Evolutionary conservation across 2,797 vertebrate genomes (phyloP).

Genomic region (Emydoidea blandingii): DNA sequence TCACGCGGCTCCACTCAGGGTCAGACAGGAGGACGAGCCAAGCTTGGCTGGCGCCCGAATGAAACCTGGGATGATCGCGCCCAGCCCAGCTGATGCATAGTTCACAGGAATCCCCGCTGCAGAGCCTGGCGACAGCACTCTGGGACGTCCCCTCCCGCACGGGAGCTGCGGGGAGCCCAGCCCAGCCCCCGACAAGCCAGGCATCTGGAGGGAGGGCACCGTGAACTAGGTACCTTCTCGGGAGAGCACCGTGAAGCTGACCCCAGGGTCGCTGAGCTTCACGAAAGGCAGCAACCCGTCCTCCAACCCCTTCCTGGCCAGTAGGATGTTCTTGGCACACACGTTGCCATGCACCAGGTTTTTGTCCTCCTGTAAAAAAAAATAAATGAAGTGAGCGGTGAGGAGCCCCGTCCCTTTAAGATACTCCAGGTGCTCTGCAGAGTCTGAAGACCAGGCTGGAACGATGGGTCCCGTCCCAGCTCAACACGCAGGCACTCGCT

Average conservation of each 20-base stretch:
- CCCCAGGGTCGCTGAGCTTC: conserved; percentile 94
- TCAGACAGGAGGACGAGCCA: background rate
- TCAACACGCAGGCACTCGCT: background rate
- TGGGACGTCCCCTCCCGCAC: fast-evolving
- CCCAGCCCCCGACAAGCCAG: background rate
- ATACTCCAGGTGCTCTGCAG: background rate
- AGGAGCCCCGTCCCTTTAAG: background rate
- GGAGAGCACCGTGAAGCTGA: conserved; percentile 87
- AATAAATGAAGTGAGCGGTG: fast-evolving
- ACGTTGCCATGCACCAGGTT: conserved; percentile 92
- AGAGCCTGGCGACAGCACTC: fast-evolving
- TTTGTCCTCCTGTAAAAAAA: conserved; percentile 87
- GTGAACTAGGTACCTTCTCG: conserved; percentile 84
- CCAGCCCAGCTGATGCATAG: too few relatives aligned
- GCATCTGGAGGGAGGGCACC: background rate
- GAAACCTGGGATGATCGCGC: background rate
- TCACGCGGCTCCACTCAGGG: background rate
- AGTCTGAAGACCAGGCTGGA: too few relatives aligned
- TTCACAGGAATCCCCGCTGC: too few relatives aligned
- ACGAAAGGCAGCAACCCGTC: conserved; percentile 87
- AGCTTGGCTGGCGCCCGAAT: background rate
- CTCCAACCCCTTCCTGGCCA: conserved; percentile 88
- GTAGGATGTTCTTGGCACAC: conserved; percentile 93
- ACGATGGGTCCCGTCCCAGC: background rate
- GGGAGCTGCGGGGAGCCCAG: background rate